Evolutionary conservation across 2,888 invertebrate genomes (phyloP).

Genomic region (Drosophila algonquin): DNA sequence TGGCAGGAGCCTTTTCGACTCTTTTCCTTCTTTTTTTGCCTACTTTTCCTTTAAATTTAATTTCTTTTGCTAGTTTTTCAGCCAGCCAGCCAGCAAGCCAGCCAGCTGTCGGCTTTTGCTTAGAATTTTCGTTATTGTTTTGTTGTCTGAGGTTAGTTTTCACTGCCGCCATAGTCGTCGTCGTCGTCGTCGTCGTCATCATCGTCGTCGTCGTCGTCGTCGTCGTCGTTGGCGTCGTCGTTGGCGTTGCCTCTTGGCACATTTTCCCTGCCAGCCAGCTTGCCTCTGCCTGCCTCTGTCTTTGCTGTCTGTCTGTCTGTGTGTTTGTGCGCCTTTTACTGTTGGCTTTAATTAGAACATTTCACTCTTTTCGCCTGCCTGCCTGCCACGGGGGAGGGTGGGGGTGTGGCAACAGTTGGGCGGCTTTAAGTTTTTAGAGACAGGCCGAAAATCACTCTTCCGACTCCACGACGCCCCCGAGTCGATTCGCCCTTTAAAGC

Average conservation of each 20-base stretch:
- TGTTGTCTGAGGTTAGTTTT: conserved; percentile 80
- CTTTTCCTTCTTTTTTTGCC: conserved; percentile 8
- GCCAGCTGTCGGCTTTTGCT: conserved; percentile 54
- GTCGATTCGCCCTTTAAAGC: conserved; percentile 2
- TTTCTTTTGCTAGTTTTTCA: conserved; percentile 74
- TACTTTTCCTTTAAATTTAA: conserved; percentile 74
- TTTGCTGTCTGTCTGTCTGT: conserved; percentile 44
- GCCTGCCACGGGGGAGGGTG: neutral
- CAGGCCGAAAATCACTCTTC: conserved; percentile 24
- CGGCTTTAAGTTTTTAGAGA: conserved; percentile 59
- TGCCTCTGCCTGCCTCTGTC: neutral
- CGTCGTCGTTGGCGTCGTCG: conserved; percentile 1
- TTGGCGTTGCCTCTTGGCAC: conserved; percentile 63
- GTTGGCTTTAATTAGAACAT: conserved; percentile 77
- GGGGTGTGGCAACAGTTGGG: conserved; percentile 70
- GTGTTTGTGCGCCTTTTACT: conserved; percentile 59
- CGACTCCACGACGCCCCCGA: conserved; percentile 20
- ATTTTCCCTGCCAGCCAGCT: conserved; percentile 58
- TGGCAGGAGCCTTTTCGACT: conserved; percentile 7
- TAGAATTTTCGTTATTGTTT: conserved; percentile 77
- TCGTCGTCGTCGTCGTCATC: conserved; percentile 16
- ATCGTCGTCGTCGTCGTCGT: conserved; percentile 14
- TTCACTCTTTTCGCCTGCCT: conserved; percentile 38
- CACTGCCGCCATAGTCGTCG: conserved; percentile 61
- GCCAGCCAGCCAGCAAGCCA: conserved; percentile 23